Base-by-base conservation (phyloP, 1,140 invertebrate genomes). In the Trinorchestia longiramus region DNA sequence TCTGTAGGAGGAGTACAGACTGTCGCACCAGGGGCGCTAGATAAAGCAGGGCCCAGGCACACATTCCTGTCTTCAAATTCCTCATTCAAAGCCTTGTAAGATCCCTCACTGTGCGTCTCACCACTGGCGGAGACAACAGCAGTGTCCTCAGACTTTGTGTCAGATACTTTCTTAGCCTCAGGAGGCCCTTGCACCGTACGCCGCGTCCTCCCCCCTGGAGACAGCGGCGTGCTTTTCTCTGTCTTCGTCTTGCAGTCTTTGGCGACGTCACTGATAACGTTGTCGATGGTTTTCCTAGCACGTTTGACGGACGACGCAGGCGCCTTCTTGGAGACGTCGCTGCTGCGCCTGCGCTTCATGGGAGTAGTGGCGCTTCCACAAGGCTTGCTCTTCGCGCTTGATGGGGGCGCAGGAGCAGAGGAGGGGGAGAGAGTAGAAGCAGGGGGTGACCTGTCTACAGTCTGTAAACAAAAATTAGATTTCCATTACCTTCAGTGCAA, bases 331-430 rank as follows among this genome's bases (percentile, higher is more conserved):
- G 92, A 42, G 43, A 40, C 44, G 44, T 94, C 92, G 44, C 44
- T 94, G 92, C 92, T 94, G 44, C 92, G 92, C 43, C 92, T 42
- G 36, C 92, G 92, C 92, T 94, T 94, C 44, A 94, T 43, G 11
- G 92, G 92, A 43, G 92, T 94, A 43, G 92, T 40, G 40, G 92
- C 44, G 92, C 92, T 36, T 8, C 43, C 44, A 47, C 92, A 94
- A 94, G 92, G 43, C 36, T 94, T 94, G 92, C 36, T 94, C 92
- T 94, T 94, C 36, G 43, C 36, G 43, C 43, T 47, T 40, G 92
- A 40, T 0, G 92, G 43, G 41, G 92, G 92, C 92, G 17, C 43
- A 36, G 43, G 43, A 44, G 44, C 19, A 47, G 92, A n/a, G 44
- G 92, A 15, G 43, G 88, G 41, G 43, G 41, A 43, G 88, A 44